Conservation (phyloP, 2,888 invertebrate genomes). For the Coleophora flavipennella region DNA sequence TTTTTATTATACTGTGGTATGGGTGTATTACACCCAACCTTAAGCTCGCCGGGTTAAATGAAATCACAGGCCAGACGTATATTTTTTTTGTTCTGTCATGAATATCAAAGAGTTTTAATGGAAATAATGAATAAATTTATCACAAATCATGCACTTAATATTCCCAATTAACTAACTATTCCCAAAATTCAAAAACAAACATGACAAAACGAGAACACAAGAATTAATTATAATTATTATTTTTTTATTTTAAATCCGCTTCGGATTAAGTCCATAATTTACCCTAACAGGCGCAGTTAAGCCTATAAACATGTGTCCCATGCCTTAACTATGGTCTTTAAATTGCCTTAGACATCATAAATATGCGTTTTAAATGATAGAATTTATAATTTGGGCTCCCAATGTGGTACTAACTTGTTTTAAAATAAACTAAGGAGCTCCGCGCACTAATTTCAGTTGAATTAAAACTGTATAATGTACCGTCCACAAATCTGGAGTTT, state of each 20-base stretch:
- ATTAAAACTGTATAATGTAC: conserved; percentile 43
- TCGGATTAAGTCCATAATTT: conserved; percentile 24
- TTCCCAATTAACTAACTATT: conserved; percentile 19
- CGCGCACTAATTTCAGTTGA: conserved; percentile 47
- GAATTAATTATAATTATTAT: conserved; percentile 29
- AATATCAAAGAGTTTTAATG: not conserved
- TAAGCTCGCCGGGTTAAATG: too few relatives aligned
- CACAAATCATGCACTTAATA: conserved; percentile 4
- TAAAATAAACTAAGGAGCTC: conserved; percentile 43
- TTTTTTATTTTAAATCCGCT: conserved; percentile 29
- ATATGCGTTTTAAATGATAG: conserved; percentile 32
- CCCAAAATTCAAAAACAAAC: conserved; percentile 17
- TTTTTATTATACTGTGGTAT: too few relatives aligned
- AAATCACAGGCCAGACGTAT: too few relatives aligned
- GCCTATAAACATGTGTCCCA: conserved; percentile 32
- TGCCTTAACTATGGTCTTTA: conserved; percentile 21
- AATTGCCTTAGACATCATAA: conserved; percentile 31
- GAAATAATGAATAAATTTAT: conserved; percentile 1
- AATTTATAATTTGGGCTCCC: conserved; percentile 40
- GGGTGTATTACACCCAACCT: too few relatives aligned
- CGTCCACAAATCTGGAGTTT: conserved; percentile 54
- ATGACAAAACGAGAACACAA: conserved; percentile 23
- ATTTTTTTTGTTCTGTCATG: too few relatives aligned
- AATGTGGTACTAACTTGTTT: conserved; percentile 42
- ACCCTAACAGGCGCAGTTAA: conserved; percentile 30